Evolutionary conservation across 2,888 invertebrate species (phyloP), one percentile per base, ranked within the genome.

Genomic region (Epiblema foenella): DNA sequence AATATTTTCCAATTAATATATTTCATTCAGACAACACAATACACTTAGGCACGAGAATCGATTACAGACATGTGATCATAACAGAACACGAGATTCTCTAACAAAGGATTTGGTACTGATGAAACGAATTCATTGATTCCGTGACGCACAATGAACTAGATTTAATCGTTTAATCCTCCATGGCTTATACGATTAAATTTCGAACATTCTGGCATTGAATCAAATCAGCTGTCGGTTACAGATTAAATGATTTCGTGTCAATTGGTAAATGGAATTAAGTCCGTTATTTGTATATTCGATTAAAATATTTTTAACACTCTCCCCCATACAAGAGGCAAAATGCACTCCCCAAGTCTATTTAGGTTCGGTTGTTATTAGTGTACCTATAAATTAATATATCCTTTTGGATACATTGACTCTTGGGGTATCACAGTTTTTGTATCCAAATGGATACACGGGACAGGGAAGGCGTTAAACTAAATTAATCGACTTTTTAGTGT

Each of bases 11-110:
- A 12, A 17, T 17, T 33, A 11, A n/a, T 57, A 57, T 57, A 57
- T 57, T 57, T 57, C 33, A 9, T 57, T 37, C 33, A 37, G 54
- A 78, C 78, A 73, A 71, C 69, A 78, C 73, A 76, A 78, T 80
- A 78, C 72, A 80, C 79, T 80, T 78, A 80, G 57, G 29, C 54
- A 57, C 57, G 11, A 57, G 29, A 65, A 46, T n/a, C 15, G 12
- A n/a, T n/a, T n/a, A n/a, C 46, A 65, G 42, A 56, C 42, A 17
- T 46, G 39, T 29, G 56, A 17, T 39, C 54, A 54, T n/a, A 15
- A 46, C n/a, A 42, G 42, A 42, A 56, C 24, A 65, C 17, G 24
- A 24, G 64, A 65, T 54, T 64, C 39, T 29, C 54, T 42, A 52
- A n/a, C 39, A 64, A 54, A 54, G 64, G 20, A 20, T 51, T 37